Base-by-base conservation (phyloP, 1,140 invertebrate genomes). In the Chionoecetes opilio region DNA sequence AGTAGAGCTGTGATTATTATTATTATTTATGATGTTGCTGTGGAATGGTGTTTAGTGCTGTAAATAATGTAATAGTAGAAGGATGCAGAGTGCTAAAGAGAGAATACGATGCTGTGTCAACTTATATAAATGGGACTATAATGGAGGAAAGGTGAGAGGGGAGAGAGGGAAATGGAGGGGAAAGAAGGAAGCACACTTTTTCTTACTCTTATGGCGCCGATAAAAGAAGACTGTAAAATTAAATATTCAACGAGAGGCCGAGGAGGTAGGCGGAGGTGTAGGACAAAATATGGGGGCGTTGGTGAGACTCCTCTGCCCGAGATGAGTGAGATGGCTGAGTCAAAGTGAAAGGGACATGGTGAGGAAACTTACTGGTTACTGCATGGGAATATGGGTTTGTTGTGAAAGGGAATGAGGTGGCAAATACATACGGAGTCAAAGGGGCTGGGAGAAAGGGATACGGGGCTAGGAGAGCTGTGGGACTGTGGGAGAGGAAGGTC, bases 211-310 rank as follows among this genome's bases (percentile, higher is more conserved):
- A 75, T 26, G 63, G 11, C 63, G 63, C 21, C 63, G 63, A 75
- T 75, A 75, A 75, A 75, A 26, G 63, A 26, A 17, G 8, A 75
- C 26, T 75, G 63, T 75, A 75, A 75, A 75, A 35, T 34, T 17
- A 75, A 75, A 75, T n/a, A 75, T 75, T 75, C n/a, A 75, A 75
- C 26, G 63, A 26, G 63, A 75, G 63, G n/a, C 63, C 63, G n/a
- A 21, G n/a, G 63, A 26, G n/a, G 63, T 0, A n/a, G 5, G n/a
- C 5, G n/a, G 63, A 75, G 46, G 9, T 11, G 46, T 17, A 53
- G 53, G n/a, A 75, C 63, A 75, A 75, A 75, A 26, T 75, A 26
- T 26, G 63, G 6, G n/a, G 63, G 21, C n/a, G 63, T 21, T 75
- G 21, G 41, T 8, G 11, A n/a, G 21, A 75, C 21, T 26, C 1